phyloP scores from a whole-genome alignment of 2,113 vertebrate genomes.

The Hemiscyllium ocellatum region DNA sequence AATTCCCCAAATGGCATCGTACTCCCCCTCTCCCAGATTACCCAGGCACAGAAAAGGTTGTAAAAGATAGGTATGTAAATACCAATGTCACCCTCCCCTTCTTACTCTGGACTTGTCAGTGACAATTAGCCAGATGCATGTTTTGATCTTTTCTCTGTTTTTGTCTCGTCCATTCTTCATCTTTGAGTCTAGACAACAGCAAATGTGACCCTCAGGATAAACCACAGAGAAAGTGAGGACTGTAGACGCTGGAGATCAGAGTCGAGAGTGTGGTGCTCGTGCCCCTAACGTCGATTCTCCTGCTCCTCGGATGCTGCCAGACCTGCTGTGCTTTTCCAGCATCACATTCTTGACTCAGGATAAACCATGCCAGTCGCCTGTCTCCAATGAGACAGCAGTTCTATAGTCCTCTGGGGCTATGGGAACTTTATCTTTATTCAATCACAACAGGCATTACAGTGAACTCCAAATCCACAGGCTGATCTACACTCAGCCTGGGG shows the following conservation, averaged over 20 bases:
- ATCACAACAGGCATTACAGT: not conserved
- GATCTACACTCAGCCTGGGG: not conserved
- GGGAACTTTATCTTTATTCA: no score
- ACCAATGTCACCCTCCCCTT: not conserved
- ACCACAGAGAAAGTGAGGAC: no score
- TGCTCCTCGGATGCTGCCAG: no score
- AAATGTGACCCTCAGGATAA: not conserved
- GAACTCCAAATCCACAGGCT: not conserved
- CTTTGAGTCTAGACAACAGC: not conserved
- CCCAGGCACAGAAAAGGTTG: not conserved
- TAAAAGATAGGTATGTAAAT: not conserved
- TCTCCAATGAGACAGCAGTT: no score
- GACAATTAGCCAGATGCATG: not conserved
- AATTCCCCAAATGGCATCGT: not conserved
- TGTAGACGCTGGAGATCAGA: no score
- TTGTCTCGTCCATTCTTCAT: not conserved
- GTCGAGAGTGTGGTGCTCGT: no score
- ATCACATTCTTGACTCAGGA: no score
- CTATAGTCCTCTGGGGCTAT: no score
- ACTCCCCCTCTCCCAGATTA: not conserved
- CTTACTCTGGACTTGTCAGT: not conserved
- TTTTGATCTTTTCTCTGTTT: not conserved
- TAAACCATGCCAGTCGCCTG: no score
- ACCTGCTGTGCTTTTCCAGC: no score
- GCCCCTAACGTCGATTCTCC: no score